Evolutionary conservation across 1,140 invertebrate genomes (phyloP), one percentile per base, ranked within the genome.

Genomic region (Drosophila kohkoa): DNA sequence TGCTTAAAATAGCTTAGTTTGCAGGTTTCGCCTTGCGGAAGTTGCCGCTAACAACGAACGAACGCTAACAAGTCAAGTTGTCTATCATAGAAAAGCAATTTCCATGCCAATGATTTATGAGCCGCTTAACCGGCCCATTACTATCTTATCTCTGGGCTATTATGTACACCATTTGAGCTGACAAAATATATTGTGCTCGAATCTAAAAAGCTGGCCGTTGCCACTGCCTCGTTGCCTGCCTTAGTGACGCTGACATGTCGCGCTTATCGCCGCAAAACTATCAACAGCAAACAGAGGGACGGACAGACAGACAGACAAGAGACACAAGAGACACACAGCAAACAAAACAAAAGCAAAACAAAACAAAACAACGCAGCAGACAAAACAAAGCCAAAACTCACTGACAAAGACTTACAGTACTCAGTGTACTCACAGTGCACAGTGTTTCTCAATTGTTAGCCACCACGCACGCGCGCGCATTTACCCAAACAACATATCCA

Each of bases 41-140:
- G 83, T 87, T 49, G 62, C 67, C 70, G 70, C 70, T 68, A 72
- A 78, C 75, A 75, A 79, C 35, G 30, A 32, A 32, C 30, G 30
- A 32, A 32, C 64, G 52, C 68, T 82, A 87, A 88, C 82, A 86
- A 82, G 82, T 78, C 81, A 85, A 81, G 81, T 77, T 79, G 77
- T 86, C 83, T 86, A 86, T 86, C 82, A 86, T 88, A 81, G 82
- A 87, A 88, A 88, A 87, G 80, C 83, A 88, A 87, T 86, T 86
- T 88, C 83, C 83, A 87, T 87, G 82, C 85, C 85, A 87, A 87
- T 87, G 83, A 87, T 87, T 87, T 87, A 87, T 87, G 85, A 89
- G 83, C 77, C 85, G 85, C 80, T 83, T 88, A 88, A 87, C 69
- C 85, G 80, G 70, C 73, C 81, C 83, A 87, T 87, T 87, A 87